Evolutionary conservation across 2,797 vertebrate species (phyloP).

Genomic region (Notoglanidium macrostoma): DNA sequence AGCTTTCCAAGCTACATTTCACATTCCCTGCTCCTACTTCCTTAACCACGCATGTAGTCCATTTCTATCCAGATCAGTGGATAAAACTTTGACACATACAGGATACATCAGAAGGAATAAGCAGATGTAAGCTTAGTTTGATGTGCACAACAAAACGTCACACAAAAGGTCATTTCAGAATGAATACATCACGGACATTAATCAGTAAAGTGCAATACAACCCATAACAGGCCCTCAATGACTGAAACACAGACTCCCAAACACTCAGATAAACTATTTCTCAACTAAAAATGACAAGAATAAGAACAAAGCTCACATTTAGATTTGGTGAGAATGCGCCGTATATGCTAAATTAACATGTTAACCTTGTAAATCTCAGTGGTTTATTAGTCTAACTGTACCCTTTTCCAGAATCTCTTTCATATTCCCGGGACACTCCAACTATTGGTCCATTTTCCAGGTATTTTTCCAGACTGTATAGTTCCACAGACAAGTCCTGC

Average conservation of each 20-base stretch:
- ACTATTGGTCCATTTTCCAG: background rate
- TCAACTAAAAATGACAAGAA: background rate
- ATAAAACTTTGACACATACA: background rate
- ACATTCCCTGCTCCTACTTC: background rate
- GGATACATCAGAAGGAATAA: background rate
- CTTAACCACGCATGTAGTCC: background rate
- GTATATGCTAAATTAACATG: background rate
- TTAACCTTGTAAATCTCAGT: background rate
- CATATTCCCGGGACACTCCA: background rate
- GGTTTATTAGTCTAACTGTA: background rate
- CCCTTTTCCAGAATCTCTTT: background rate
- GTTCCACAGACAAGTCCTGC: background rate
- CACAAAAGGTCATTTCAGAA: background rate
- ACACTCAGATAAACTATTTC: background rate
- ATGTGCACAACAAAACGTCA: background rate
- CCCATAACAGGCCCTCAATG: background rate
- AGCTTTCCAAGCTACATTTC: background rate
- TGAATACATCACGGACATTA: background rate
- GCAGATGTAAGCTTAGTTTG: background rate
- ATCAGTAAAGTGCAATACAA: background rate
- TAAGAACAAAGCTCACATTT: background rate
- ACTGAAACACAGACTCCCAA: background rate
- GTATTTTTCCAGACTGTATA: background rate
- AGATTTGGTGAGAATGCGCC: background rate
- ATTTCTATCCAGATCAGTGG: no score